phyloP scores from a whole-genome alignment of 2,888 invertebrate species.

The Poecilobothrus nobilitatus region DNA sequence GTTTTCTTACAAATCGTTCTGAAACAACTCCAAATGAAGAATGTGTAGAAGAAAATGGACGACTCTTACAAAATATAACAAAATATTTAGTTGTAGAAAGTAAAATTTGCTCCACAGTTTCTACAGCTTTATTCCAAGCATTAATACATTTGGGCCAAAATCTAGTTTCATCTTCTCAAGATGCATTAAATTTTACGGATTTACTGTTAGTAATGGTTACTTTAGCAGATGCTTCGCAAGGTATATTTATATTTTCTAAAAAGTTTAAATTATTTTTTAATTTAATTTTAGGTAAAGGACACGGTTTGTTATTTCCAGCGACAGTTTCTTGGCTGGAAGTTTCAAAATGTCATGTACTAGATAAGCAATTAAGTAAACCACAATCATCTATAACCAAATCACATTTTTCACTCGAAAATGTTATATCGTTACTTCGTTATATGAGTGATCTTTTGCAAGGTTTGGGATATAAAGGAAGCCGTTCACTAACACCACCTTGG shows the following conservation, averaged over 20 bases:
- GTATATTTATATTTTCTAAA: constrained; percentile 17
- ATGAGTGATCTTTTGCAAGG: constrained; percentile 58
- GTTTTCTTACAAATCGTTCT: constrained; percentile 46
- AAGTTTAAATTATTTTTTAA: background rate
- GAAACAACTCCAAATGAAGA: constrained; percentile 40
- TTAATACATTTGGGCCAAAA: constrained; percentile 65
- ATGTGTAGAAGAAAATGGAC: constrained; percentile 55
- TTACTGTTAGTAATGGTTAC: constrained; percentile 70
- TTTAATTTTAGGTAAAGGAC: constrained; percentile 56
- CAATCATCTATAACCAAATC: constrained; percentile 26
- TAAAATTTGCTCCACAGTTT: constrained; percentile 33
- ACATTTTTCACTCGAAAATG: constrained; percentile 57
- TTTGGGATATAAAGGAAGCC: constrained; percentile 40
- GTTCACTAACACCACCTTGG: constrained; percentile 64
- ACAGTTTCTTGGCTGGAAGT: constrained; percentile 70
- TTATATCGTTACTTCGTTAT: constrained; percentile 77
- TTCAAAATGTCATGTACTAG: constrained; percentile 48
- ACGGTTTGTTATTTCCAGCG: constrained; percentile 70
- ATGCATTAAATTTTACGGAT: constrained; percentile 68
- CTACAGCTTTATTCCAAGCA: constrained; percentile 56
- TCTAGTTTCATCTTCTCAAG: constrained; percentile 53
- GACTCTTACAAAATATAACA: constrained; percentile 59
- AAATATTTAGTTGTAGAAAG: constrained; percentile 64
- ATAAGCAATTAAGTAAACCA: constrained; percentile 28
- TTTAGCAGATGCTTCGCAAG: constrained; percentile 72